Evolutionary conservation across 2,113 vertebrate genomes (phyloP).

Genomic region (Pangasianodon gigas): DNA sequence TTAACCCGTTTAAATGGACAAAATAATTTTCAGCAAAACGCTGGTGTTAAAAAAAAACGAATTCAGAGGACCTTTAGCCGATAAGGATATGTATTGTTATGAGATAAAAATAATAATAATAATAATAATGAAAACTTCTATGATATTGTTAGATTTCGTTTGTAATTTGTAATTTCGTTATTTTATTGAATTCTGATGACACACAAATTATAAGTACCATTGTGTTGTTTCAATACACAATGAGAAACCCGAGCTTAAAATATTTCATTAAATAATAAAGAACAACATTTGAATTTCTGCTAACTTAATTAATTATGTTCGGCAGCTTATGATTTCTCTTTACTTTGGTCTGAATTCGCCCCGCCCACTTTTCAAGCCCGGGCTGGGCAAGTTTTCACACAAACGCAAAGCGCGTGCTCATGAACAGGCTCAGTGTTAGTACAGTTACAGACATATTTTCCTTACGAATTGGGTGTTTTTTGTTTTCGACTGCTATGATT

Average conservation of each 20-base stretch:
- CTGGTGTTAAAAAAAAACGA: background rate
- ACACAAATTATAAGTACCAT: background rate
- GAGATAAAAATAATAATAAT: background rate
- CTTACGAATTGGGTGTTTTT: background rate
- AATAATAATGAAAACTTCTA: background rate
- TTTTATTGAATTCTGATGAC: background rate
- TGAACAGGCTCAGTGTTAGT: background rate
- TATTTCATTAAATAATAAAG: background rate
- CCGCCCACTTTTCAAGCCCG: background rate
- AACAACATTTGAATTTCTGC: background rate
- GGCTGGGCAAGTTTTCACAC: background rate
- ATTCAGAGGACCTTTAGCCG: background rate
- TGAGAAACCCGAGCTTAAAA: background rate
- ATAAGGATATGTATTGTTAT: background rate
- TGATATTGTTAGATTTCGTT: background rate
- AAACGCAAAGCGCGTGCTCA: background rate
- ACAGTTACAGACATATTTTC: background rate
- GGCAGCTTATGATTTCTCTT: background rate
- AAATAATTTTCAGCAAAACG: background rate
- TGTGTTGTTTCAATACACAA: background rate
- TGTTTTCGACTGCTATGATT: background rate
- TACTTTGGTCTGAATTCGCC: background rate
- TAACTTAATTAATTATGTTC: background rate
- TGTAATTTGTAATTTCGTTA: background rate
- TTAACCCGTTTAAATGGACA: background rate